Evolutionary conservation across 2,888 invertebrate species (phyloP).

Genomic region (Nasonia oneida): DNA sequence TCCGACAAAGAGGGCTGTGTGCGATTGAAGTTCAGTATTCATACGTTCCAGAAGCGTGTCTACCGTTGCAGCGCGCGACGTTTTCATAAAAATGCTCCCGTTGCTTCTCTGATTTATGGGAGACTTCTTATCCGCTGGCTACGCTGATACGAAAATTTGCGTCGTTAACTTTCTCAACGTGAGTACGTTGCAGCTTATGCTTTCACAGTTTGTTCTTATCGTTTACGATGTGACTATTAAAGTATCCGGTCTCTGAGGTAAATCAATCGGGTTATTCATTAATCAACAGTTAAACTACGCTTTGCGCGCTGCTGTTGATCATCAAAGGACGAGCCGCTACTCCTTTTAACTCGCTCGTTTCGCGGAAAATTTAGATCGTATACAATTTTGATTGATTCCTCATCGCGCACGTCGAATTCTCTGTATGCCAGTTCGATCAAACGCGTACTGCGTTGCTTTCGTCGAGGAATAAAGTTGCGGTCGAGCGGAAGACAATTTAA

Average conservation of each 20-base stretch:
- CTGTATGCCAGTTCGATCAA: not conserved
- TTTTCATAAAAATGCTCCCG: not conserved
- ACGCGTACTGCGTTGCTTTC: no score
- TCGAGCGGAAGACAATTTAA: slow-evolving; percentile 71
- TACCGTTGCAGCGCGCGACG: no score
- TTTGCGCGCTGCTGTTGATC: not conserved
- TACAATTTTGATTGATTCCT: not conserved
- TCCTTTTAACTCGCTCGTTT: not conserved
- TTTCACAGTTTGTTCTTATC: not conserved
- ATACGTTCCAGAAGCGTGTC: not conserved
- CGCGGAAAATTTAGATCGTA: not conserved
- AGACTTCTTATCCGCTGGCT: not conserved
- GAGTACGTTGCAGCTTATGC: not conserved
- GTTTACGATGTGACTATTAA: slow-evolving; percentile 1
- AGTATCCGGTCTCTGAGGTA: slow-evolving; percentile 5
- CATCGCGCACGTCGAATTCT: not conserved
- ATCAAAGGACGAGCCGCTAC: not conserved
- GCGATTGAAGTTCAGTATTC: not conserved
- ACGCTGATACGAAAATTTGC: not conserved
- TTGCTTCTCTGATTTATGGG: not conserved
- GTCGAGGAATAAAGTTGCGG: not conserved
- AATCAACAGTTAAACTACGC: slow-evolving; percentile 5
- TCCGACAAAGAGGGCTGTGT: not conserved
- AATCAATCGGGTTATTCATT: slow-evolving; percentile 35
- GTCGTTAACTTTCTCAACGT: not conserved